Percentiles rank a stretch among this genome's conserved stretches.
Conservation (phyloP, 2,797 vertebrate genomes). For the Psittacula derbiana region DNA sequence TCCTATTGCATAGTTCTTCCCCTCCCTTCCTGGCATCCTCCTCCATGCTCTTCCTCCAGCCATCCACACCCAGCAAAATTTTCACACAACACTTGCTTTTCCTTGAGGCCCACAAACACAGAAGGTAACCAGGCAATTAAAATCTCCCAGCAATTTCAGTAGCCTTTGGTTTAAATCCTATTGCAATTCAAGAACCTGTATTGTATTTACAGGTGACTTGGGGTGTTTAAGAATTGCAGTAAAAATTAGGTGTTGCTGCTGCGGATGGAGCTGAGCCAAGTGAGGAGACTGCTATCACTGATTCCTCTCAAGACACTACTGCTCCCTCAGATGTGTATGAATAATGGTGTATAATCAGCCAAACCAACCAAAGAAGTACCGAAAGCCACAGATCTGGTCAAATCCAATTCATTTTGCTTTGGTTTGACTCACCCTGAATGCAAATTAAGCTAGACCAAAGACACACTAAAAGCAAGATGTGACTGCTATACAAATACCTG, state of each 20-base stretch:
- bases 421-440: not conserved
- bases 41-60: not conserved
- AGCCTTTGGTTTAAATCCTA: not conserved
- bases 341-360: not conserved
- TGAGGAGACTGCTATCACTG: not conserved
- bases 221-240: not conserved
- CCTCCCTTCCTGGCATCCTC: not conserved
- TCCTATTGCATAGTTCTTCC: not conserved
- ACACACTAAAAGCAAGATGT: fast-evolving
- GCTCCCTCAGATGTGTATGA: not conserved
- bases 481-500: not conserved
- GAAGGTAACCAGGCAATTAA: not conserved
- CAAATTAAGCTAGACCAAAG: not conserved
- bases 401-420: not conserved
- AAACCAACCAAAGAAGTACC: not conserved
- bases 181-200: not conserved
- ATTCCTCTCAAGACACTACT: not conserved
- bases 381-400: not conserved
- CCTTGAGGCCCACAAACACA: not conserved
- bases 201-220: not conserved
- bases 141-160: not conserved
- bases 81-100: not conserved
- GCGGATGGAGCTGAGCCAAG: not conserved
- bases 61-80: slow-evolving; percentile 16
- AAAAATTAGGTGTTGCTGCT: not conserved